Evolutionary conservation across 2,113 vertebrate species (phyloP).

Genomic region (Aix galericulata): DNA sequence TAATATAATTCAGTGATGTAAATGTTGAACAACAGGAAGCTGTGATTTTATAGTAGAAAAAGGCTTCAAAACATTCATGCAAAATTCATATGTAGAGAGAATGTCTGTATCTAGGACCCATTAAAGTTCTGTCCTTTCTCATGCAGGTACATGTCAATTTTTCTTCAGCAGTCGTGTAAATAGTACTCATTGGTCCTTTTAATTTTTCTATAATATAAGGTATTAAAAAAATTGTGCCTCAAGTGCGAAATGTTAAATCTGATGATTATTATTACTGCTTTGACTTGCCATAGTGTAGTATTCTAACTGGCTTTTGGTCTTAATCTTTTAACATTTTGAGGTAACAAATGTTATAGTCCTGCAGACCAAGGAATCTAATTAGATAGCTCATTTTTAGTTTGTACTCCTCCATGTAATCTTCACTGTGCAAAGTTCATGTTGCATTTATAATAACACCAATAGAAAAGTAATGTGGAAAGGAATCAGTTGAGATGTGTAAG

Average conservation of each 20-base stretch:
- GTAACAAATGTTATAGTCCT: not conserved
- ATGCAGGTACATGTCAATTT: not conserved
- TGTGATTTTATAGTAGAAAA: not conserved
- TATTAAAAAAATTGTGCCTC: not conserved
- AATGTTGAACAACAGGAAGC: not conserved
- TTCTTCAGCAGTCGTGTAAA: not conserved
- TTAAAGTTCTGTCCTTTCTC: not conserved
- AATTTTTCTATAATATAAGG: not conserved
- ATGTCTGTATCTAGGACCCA: rapidly evolving
- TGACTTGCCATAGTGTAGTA: not conserved
- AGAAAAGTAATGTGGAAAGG: not conserved
- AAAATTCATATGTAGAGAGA: not conserved
- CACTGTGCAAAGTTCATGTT: too few species aligned
- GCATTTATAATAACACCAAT: too few species aligned
- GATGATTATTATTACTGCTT: not conserved
- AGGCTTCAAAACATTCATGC: not conserved
- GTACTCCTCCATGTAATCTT: too few species aligned
- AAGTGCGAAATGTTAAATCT: not conserved
- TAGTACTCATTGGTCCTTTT: not conserved
- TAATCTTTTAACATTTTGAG: not conserved
- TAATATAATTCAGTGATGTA: not conserved
- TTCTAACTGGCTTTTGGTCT: not conserved
- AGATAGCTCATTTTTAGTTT: too few species aligned
- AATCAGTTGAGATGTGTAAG: not conserved
- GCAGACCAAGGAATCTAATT: not conserved